Percentiles rank a stretch among this genome's conserved stretches.
Evolutionary conservation across 2,888 invertebrate species (phyloP).

Genomic region (Cheilosia pagana): DNA sequence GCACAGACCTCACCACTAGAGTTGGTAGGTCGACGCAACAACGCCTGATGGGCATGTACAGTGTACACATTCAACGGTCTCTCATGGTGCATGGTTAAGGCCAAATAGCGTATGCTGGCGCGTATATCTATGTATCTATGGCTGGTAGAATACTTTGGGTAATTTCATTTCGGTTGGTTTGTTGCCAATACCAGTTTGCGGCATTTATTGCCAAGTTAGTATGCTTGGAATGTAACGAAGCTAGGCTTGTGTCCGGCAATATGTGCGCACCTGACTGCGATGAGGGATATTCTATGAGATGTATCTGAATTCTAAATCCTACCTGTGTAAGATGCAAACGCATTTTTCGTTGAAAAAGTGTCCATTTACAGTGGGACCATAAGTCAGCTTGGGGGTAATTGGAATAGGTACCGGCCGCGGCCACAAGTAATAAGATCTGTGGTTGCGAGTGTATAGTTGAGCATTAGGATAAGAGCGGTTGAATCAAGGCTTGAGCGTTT

Average conservation of each 20-base stretch:
- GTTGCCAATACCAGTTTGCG: conserved; percentile 69
- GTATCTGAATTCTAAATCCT: neutral
- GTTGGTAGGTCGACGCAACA: conserved; percentile 69
- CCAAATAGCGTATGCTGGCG: conserved; percentile 14
- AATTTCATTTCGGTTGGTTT: conserved; percentile 65
- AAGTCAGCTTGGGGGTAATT: neutral
- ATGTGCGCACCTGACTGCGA: conserved; percentile 14
- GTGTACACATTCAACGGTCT: conserved; percentile 19
- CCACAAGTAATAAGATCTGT: no score
- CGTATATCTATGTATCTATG: neutral
- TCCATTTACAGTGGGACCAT: neutral
- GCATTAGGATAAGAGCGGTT: no score
- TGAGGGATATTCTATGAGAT: conserved; percentile 16
- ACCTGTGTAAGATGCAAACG: conserved; percentile 46
- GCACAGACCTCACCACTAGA: conserved; percentile 31
- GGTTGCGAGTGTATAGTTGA: no score
- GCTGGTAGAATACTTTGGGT: conserved; percentile 42
- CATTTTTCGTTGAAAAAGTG: conserved; percentile 19
- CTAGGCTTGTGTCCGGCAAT: conserved; percentile 21
- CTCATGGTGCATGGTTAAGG: conserved; percentile 55
- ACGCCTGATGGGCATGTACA: conserved; percentile 49
- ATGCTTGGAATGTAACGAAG: conserved; percentile 65
- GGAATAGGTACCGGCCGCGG: no score
- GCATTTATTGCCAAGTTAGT: conserved; percentile 71
- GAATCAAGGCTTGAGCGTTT: no score